Evolutionary conservation across 2,888 invertebrate genomes (phyloP), one percentile per base, ranked within the genome.

Genomic region (Platycheirus albimanus): DNA sequence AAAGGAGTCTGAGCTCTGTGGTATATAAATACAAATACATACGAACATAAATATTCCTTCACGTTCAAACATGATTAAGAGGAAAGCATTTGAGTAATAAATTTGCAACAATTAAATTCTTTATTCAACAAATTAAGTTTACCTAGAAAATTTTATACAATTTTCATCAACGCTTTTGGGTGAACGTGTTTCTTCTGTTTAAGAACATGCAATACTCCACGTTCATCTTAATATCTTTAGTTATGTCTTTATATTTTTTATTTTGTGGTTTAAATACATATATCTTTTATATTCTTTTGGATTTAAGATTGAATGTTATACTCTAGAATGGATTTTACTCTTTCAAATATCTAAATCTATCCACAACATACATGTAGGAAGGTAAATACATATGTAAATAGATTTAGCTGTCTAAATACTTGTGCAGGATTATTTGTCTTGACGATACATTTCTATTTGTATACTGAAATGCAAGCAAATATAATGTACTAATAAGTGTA

Each of bases 91-190:
- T 64, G 72, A 51, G 51, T 69, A 54, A 47, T 38, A 51, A 49
- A 69, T 72, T 77, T 63, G 45, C 54, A 58, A 45, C 56, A 74
- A 56, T 75, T 70, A 66, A 75, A 64, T 58, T 64, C 64, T 41
- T 74, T 74, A 72, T 77, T 17, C 33, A 77, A 69, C 63, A 72
- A 77, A 77, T 77, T 83, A 63, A 63, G 63, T 74, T 83, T 74
- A 54, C 64, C 63, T 56, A 63, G 24, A 72, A 19, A 72, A 72
- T 72, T 77, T 45, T 56, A 19, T 47, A 38, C 13, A 3, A 33
- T 63, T 33, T 51, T 67, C 67, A 51, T 28, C 56, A 41, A 13
- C 28, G 43, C 58, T 49, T 51, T 30, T 13, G 52, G 20, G 20
- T 20, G 17, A 17, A 43, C n/a, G n/a, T 15, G 30, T 8, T 17